Percentiles rank a stretch among this genome's conserved stretches.
phyloP scores from a whole-genome alignment of 2,797 vertebrate genomes.

The Simalia tracyae region DNA sequence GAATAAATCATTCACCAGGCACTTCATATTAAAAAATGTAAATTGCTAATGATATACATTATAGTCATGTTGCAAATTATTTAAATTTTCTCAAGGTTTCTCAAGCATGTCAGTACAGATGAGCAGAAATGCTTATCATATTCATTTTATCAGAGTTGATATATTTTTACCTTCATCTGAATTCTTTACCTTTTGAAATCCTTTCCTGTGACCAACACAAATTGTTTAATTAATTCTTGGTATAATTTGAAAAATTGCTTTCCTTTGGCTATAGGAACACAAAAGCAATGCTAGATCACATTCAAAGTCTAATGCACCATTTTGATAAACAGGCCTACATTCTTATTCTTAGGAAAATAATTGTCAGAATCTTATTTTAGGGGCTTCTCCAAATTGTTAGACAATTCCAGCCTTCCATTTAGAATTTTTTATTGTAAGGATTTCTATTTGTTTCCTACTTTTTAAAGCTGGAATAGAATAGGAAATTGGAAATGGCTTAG shows the following conservation, averaged over 20 bases:
- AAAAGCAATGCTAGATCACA: background rate
- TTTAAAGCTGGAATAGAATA: no score
- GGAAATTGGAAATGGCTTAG: background rate
- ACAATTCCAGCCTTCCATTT: background rate
- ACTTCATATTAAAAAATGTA: slow-evolving; percentile 3
- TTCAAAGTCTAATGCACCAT: background rate
- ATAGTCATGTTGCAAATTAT: slow-evolving; percentile 16
- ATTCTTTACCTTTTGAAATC: background rate
- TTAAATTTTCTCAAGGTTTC: slow-evolving; percentile 2
- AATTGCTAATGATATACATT: slow-evolving; percentile 16
- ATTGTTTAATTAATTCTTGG: background rate
- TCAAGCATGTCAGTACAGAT: background rate
- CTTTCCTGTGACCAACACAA: background rate
- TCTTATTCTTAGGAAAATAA: background rate
- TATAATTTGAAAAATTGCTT: background rate
- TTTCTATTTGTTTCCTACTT: background rate
- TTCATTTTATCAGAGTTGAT: background rate
- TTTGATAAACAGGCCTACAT: background rate
- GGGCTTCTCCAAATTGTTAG: background rate
- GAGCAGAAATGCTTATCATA: background rate
- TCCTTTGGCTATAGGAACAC: no score
- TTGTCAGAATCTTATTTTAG: background rate
- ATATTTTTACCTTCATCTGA: background rate
- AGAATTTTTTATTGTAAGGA: background rate
- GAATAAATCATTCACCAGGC: background rate